Evolutionary conservation across 2,113 vertebrate species (phyloP).

Genomic region (Indicator indicator): DNA sequence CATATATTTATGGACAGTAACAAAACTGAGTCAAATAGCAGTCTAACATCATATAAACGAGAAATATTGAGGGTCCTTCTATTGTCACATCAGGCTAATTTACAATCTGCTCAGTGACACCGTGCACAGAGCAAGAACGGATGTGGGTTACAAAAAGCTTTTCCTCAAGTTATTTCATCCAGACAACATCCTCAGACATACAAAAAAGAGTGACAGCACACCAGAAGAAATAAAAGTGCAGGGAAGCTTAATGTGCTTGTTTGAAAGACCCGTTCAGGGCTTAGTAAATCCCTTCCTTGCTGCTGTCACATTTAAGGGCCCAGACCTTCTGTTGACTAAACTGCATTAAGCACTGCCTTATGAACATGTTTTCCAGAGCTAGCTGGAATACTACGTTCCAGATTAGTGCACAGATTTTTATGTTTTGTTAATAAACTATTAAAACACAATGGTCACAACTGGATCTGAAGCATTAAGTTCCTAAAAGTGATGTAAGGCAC

Average conservation of each 20-base stretch:
- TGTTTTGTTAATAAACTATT: neutral
- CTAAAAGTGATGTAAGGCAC: neutral
- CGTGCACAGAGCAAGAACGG: neutral
- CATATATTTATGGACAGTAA: neutral
- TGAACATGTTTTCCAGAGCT: neutral
- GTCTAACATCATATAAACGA: neutral
- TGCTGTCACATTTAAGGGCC: neutral
- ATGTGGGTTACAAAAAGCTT: neutral
- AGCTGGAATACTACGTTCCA: neutral
- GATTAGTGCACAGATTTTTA: neutral
- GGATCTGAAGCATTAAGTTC: neutral
- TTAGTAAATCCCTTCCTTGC: neutral
- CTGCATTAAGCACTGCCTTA: neutral
- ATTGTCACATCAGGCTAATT: neutral
- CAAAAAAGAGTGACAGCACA: neutral
- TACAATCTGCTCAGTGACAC: neutral
- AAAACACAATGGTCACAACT: neutral
- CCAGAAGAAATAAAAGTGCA: neutral
- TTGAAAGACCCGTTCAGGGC: neutral
- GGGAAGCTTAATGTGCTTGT: neutral
- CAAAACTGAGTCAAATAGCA: neutral
- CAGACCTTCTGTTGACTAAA: neutral
- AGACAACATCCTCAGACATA: neutral
- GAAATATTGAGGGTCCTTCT: neutral
- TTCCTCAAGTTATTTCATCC: neutral